Evolutionary conservation across 1,140 invertebrate genomes (phyloP).

Genomic region (Euura lappo): DNA sequence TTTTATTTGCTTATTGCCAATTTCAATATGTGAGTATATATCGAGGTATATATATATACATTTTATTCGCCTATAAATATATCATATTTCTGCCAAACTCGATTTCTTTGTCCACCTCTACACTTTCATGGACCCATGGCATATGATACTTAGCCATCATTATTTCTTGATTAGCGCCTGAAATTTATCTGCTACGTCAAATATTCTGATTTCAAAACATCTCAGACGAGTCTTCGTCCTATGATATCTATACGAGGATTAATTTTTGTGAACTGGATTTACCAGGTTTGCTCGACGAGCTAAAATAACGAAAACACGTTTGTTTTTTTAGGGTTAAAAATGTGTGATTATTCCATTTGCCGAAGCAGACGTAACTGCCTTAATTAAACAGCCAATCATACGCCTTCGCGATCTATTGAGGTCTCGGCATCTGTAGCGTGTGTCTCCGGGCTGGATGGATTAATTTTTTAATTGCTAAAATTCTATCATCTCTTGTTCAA

Average conservation of each 20-base stretch:
- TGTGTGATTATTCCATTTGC: constrained; percentile 5
- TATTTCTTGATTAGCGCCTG: too few species aligned
- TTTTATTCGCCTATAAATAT: too few species aligned
- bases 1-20: constrained; percentile 4
- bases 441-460: neutral
- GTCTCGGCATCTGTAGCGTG: neutral
- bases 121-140: too few species aligned
- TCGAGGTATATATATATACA: too few species aligned
- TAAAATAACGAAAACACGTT: neutral
- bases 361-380: constrained; percentile 1
- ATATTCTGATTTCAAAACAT: too few species aligned
- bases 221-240: too few species aligned
- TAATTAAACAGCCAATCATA: constrained; percentile 5
- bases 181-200: too few species aligned
- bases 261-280: too few species aligned
- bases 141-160: too few species aligned
- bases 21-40: neutral
- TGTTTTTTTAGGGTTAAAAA: neutral
- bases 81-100: too few species aligned
- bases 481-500: neutral
- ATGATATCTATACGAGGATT: too few species aligned
- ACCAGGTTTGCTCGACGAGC: neutral
- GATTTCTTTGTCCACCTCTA: too few species aligned
- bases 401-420: constrained; percentile 2
- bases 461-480: neutral